A percentile compares a stretch with the other conserved stretches of the same genome.
These are phyloP conservation scores for Drosophila jambulina DNA, from an alignment of 1,140 invertebrate genomes.

Conservation along the genomic window DNA sequence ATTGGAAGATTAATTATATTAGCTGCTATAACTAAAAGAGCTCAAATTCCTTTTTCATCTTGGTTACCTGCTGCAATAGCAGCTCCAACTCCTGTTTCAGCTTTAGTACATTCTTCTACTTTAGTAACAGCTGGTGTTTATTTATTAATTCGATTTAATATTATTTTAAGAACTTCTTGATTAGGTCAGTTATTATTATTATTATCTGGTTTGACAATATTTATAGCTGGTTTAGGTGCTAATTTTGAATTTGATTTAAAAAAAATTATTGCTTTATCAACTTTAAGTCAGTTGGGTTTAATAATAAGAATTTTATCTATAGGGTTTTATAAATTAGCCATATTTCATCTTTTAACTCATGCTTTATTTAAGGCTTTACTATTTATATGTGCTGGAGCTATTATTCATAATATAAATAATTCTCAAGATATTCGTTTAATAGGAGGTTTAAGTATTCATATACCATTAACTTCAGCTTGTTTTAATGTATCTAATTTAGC, in stretches of 20 bases:
- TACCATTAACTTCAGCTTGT: constrained; percentile 85
- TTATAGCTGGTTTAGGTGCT: constrained; percentile 87
- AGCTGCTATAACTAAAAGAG: constrained; percentile 89
- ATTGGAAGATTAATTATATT: constrained; percentile 86
- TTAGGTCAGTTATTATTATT: constrained; percentile 85
- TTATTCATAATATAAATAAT: constrained; percentile 88
- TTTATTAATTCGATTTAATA: constrained; percentile 89
- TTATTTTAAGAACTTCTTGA: constrained; percentile 73
- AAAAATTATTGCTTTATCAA: constrained; percentile 91
- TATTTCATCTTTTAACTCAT: constrained; percentile 89
- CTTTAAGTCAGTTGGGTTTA: constrained; percentile 89
- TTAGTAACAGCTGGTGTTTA: constrained; percentile 90
- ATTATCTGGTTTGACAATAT: constrained; percentile 86
- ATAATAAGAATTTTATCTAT: constrained; percentile 2
- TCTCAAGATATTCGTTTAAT: constrained; percentile 88
- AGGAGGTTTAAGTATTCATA: constrained; percentile 82
- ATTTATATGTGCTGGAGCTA: constrained; percentile 86
- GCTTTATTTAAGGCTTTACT: constrained; percentile 89
- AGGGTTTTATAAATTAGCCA: constrained; percentile 69
- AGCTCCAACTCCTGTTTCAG: constrained; percentile 89
- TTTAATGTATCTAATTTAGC: constrained; percentile 86
- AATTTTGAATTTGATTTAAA: constrained; percentile 89
- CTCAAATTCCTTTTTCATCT: constrained; percentile 90
- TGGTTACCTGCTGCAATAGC: constrained; percentile 90
- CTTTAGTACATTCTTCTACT: constrained; percentile 91